These are phyloP conservation scores for Enteromius unitaeniatus DNA, from an alignment of 2,797 vertebrate species.

Conservation along the genomic window DNA sequence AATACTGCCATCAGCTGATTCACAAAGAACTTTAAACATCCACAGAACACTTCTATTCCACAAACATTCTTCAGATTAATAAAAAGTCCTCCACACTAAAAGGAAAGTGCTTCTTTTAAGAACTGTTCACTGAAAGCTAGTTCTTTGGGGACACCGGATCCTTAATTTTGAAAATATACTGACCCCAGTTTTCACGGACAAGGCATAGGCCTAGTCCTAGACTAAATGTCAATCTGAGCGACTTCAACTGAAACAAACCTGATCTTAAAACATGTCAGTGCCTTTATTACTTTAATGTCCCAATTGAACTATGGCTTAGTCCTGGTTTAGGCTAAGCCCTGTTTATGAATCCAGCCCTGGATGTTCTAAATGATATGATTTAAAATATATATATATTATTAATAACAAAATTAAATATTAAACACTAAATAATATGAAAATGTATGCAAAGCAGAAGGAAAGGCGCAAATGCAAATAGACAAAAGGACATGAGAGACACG, in stretches of 20 bases:
- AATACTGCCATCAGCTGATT: not conserved
- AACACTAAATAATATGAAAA: not conserved
- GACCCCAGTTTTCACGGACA: too few species aligned
- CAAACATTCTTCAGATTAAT: not conserved
- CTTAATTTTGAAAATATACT: not conserved
- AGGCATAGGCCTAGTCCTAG: too few species aligned
- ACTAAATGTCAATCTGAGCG: too few species aligned
- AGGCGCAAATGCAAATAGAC: slow-evolving; percentile 10
- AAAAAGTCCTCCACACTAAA: not conserved
- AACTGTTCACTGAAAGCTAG: not conserved
- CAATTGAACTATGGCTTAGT: too few species aligned
- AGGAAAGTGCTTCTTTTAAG: not conserved
- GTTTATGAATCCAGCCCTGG: too few species aligned
- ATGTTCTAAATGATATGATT: not conserved
- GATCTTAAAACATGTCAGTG: too few species aligned
- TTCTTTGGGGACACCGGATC: not conserved
- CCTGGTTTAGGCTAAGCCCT: too few species aligned
- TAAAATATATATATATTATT: not conserved
- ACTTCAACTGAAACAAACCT: too few species aligned
- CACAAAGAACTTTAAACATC: not conserved
- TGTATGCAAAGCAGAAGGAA: not conserved
- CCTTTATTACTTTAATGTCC: too few species aligned
- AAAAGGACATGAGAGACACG: slow-evolving; percentile 26
- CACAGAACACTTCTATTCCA: not conserved
- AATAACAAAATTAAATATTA: not conserved